Evolutionary conservation across 1,140 invertebrate species (phyloP).

Genomic region (Pseudomyrmex sp.): DNA sequence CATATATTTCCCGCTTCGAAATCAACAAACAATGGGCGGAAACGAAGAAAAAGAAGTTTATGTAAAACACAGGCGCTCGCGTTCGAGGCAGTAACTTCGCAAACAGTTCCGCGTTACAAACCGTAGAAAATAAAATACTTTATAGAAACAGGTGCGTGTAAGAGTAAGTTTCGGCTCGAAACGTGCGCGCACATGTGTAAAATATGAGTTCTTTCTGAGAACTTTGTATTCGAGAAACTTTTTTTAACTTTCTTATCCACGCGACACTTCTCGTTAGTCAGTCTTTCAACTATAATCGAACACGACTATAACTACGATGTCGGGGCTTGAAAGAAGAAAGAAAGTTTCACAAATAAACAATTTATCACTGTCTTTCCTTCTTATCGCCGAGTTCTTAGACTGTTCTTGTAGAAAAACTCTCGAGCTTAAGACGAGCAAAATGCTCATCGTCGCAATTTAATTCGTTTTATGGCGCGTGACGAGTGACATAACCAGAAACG

Average conservation of each 20-base stretch:
- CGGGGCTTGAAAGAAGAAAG: not conserved
- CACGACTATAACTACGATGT: not conserved
- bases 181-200: conserved; percentile 3
- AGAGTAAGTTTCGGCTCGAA: conserved; percentile 21
- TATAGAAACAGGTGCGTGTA: conserved; percentile 27
- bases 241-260: not conserved
- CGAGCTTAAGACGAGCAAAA: too few relatives aligned
- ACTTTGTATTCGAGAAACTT: conserved; percentile 22
- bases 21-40: too few relatives aligned
- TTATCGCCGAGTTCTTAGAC: not conserved
- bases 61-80: not conserved
- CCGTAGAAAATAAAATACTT: conserved; percentile 1
- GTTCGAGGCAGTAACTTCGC: conserved; percentile 15
- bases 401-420: too few relatives aligned
- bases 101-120: conserved; percentile 6
- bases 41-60: not conserved
- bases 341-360: not conserved
- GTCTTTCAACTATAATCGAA: conserved; percentile 16
- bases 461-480: conserved; percentile 1
- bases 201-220: conserved; percentile 10
- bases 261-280: not conserved
- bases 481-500: not conserved
- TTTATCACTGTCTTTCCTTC: not conserved
- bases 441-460: not conserved
- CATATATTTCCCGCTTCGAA: too few relatives aligned